Conservation (phyloP, 1,140 invertebrate genomes). For the Saccostrea glomerata region DNA sequence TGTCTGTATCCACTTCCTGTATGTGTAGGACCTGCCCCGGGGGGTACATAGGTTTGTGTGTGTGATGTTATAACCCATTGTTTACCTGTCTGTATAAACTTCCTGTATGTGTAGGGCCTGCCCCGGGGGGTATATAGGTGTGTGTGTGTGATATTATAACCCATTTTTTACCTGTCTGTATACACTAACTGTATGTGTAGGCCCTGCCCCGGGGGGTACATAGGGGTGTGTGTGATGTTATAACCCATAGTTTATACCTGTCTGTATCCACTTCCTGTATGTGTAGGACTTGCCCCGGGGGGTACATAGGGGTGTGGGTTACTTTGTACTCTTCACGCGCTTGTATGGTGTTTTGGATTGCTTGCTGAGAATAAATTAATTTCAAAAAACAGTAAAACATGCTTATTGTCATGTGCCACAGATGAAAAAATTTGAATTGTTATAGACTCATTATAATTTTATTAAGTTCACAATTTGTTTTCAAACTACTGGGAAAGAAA, state of each 20-base stretch:
- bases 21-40: conserved; percentile 70
- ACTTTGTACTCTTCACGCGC: conserved; percentile 40
- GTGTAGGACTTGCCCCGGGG: conserved; percentile 69
- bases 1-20: conserved; percentile 60
- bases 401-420: too few relatives aligned
- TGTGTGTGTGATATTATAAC: not conserved
- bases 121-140: conserved; percentile 65
- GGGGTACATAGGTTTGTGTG: conserved; percentile 61
- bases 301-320: conserved; percentile 56
- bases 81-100: conserved; percentile 61
- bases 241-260: too few relatives aligned
- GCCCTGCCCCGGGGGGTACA: conserved; percentile 68
- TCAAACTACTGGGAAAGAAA: too few relatives aligned
- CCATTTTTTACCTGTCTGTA: conserved; percentile 56
- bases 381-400: too few relatives aligned
- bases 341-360: conserved; percentile 45
- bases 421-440: too few relatives aligned
- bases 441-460: too few relatives aligned
- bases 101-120: conserved; percentile 68
- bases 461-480: too few relatives aligned
- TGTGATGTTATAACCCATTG: not conserved
- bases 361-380: conserved; percentile 36
- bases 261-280: conserved; percentile 63
- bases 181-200: conserved; percentile 67
- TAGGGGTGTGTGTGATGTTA: conserved; percentile 45